Evolutionary conservation across 2,888 invertebrate species (phyloP).

Genomic region (Diarsia rubi): DNA sequence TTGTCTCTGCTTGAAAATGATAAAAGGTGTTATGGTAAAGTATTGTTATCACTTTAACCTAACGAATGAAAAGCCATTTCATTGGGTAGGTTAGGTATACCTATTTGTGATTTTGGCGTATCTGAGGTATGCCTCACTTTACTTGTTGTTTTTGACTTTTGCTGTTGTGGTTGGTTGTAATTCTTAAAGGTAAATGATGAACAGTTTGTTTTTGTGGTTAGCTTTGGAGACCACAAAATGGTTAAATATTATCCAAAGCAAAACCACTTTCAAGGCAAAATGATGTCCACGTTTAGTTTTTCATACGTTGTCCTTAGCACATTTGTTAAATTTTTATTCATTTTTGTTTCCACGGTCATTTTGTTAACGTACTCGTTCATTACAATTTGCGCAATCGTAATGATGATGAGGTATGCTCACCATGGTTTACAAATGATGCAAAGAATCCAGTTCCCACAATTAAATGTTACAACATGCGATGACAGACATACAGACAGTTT

Average conservation of each 20-base stretch:
- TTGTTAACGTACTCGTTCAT: slow-evolving; percentile 31
- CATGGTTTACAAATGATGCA: slow-evolving; percentile 50
- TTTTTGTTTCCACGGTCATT: slow-evolving; percentile 42
- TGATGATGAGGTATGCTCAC: slow-evolving; percentile 26
- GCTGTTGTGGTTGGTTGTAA: background rate
- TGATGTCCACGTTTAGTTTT: background rate
- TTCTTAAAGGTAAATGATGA: background rate
- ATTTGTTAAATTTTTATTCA: slow-evolving; percentile 13
- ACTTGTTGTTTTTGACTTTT: background rate
- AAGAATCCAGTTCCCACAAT: slow-evolving; percentile 59
- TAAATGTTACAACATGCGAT: slow-evolving; percentile 48
- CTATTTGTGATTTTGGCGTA: background rate
- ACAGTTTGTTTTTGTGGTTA: background rate
- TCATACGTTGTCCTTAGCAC: background rate
- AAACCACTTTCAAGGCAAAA: slow-evolving; percentile 1
- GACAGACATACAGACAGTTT: slow-evolving; percentile 18
- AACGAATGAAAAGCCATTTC: background rate
- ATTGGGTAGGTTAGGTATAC: background rate
- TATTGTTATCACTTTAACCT: background rate
- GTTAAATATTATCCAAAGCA: background rate
- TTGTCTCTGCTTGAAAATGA: background rate
- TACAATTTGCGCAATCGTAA: slow-evolving; percentile 44
- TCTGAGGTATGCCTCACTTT: background rate
- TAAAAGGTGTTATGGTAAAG: too few species aligned
- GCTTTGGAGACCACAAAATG: background rate